phyloP scores from a whole-genome alignment of 2,797 vertebrate species.

The Sebastes hopkinsi region DNA sequence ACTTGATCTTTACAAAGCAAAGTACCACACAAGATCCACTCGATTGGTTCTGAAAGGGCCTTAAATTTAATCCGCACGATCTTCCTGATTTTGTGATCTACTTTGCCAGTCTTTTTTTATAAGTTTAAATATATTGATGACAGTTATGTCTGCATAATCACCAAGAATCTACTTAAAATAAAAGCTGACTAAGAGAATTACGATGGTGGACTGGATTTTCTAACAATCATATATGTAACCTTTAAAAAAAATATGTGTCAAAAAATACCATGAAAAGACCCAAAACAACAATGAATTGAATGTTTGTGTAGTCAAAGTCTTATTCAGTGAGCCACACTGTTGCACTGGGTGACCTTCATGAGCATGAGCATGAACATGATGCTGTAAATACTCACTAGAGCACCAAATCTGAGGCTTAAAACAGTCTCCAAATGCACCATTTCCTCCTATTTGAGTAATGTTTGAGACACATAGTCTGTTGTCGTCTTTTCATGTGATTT shows the following conservation, averaged over 20 bases:
- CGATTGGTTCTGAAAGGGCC: conserved; percentile 54
- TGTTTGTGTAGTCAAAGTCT: not conserved
- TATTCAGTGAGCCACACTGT: not conserved
- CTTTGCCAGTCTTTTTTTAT: conserved; percentile 67
- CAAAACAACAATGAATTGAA: not conserved
- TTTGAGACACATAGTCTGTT: not conserved
- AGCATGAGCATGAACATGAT: not conserved
- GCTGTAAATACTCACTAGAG: not conserved
- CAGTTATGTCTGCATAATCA: conserved; percentile 64
- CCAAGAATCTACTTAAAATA: conserved; percentile 70
- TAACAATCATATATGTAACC: not conserved
- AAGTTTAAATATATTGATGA: conserved; percentile 63
- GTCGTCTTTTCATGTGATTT: not conserved
- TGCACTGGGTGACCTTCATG: not conserved
- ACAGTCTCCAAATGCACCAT: not conserved
- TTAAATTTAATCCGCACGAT: conserved; percentile 44
- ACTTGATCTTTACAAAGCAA: conserved; percentile 27
- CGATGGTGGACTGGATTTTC: conserved; percentile 32
- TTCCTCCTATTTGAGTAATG: not conserved
- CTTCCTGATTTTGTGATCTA: conserved; percentile 69
- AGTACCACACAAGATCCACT: conserved; percentile 25
- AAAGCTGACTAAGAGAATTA: conserved; percentile 60
- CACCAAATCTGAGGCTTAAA: not conserved
- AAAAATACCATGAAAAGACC: not conserved
- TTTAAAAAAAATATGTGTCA: not conserved